Conservation (phyloP, 2,888 invertebrate species). For the Polydesmus complanatus region DNA sequence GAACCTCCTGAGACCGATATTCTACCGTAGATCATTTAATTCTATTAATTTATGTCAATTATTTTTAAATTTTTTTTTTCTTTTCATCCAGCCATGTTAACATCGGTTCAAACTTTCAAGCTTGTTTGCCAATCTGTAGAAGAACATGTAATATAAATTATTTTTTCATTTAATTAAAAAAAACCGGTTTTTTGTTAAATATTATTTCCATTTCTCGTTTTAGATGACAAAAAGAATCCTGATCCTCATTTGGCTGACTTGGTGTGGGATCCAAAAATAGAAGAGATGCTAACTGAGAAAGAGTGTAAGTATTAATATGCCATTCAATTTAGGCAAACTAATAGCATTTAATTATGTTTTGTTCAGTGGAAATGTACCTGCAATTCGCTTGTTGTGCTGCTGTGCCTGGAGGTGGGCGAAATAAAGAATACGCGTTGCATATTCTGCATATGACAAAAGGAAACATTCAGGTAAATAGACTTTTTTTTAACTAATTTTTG, state of each 20-base stretch:
- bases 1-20: constrained; percentile 34
- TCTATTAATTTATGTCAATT: background rate
- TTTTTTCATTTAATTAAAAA: constrained; percentile 9
- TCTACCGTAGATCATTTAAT: constrained; percentile 29
- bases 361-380: constrained; percentile 75
- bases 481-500: background rate
- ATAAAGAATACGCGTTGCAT: constrained; percentile 85
- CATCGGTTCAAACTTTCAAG: constrained; percentile 74
- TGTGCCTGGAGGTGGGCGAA: constrained; percentile 82
- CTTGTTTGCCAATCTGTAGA: constrained; percentile 49
- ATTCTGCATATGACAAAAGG: constrained; percentile 73
- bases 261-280: constrained; percentile 74
- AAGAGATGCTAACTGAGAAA: constrained; percentile 51
- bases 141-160: constrained; percentile 20
- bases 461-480: constrained; percentile 58
- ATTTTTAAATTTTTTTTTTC: background rate
- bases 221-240: constrained; percentile 25
- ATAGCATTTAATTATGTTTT: constrained; percentile 48
- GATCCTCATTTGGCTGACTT: constrained; percentile 30
- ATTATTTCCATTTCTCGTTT: constrained; percentile 16
- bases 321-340: constrained; percentile 16
- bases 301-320: constrained; percentile 46
- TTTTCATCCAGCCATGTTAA: constrained; percentile 50
- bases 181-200: constrained; percentile 2
- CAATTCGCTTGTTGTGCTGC: constrained; percentile 92